A percentile compares a stretch with the other conserved stretches of the same genome.
Conservation (phyloP, 2,888 invertebrate genomes). For the Xestobium rufovillosum region DNA sequence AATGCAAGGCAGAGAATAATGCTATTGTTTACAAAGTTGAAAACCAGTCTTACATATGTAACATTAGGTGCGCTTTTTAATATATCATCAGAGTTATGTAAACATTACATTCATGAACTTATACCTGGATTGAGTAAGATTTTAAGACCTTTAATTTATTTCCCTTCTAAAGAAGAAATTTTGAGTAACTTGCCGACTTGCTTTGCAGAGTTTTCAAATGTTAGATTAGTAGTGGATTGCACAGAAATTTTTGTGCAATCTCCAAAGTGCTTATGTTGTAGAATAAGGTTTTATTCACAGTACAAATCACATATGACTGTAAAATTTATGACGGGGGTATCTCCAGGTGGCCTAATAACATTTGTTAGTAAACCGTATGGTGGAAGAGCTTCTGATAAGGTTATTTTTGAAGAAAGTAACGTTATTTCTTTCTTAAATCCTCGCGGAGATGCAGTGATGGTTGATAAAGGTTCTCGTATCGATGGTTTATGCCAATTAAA, state of each 20-base stretch:
- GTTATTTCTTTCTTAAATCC: slow-evolving; percentile 17
- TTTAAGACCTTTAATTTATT: slow-evolving; percentile 6
- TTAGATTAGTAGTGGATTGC: slow-evolving; percentile 11
- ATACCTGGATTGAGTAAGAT: neutral
- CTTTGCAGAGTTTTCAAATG: slow-evolving; percentile 12
- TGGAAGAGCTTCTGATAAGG: slow-evolving; percentile 23
- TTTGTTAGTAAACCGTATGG: slow-evolving; percentile 22
- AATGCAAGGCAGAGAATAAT: slow-evolving; percentile 9
- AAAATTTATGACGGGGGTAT: slow-evolving; percentile 24
- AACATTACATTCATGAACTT: slow-evolving; percentile 4
- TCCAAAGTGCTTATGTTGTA: slow-evolving; percentile 13
- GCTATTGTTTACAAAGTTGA: slow-evolving; percentile 9
- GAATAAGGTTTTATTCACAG: slow-evolving; percentile 18
- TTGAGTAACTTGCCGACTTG: slow-evolving; percentile 10
- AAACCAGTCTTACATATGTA: slow-evolving; percentile 5
- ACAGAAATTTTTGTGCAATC: slow-evolving; percentile 12
- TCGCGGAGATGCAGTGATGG: slow-evolving; percentile 24
- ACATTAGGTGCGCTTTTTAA: slow-evolving; percentile 7
- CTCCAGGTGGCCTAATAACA: slow-evolving; percentile 21
- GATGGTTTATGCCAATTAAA: slow-evolving; percentile 22
- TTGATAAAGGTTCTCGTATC: slow-evolving; percentile 28
- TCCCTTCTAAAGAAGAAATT: slow-evolving; percentile 12
- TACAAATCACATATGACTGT: slow-evolving; percentile 19
- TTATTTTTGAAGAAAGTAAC: slow-evolving; percentile 22
- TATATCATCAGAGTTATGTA: slow-evolving; percentile 7